Percentiles rank a stretch among this genome's conserved stretches.
phyloP scores from a whole-genome alignment of 2,113 vertebrate genomes.

The Cyanistes caeruleus region DNA sequence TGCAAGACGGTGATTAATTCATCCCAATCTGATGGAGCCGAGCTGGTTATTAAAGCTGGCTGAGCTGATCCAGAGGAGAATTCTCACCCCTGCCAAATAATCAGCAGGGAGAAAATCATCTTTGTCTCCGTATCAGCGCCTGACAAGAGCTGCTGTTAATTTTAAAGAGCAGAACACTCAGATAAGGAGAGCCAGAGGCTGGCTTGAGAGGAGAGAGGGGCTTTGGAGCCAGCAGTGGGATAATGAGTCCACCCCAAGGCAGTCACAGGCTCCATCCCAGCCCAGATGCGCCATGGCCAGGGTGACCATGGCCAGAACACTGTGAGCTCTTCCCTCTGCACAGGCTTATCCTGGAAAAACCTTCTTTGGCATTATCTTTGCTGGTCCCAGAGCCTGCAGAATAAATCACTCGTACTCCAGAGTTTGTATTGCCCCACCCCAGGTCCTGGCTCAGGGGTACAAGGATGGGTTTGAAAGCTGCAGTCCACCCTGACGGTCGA shows the following conservation, averaged over 20 bases:
- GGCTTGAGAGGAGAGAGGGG: neutral
- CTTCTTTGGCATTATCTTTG: neutral
- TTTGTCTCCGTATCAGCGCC: neutral
- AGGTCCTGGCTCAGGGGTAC: neutral
- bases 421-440: accelerated
- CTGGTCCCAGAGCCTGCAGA: neutral
- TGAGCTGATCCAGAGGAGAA: neutral
- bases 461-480: neutral
- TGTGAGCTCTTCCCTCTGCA: neutral
- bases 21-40: neutral
- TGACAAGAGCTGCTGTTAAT: neutral
- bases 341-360: neutral
- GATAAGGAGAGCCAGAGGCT: neutral
- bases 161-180: neutral
- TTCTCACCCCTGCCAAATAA: neutral
- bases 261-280: accelerated
- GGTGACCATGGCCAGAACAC: neutral
- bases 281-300: accelerated
- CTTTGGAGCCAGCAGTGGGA: neutral
- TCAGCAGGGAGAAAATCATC: neutral
- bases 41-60: neutral
- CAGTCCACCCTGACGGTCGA: neutral
- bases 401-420: neutral
- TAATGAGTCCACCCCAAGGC: neutral
- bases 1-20: neutral